Evolutionary conservation across 2,888 invertebrate genomes (phyloP).

Genomic region (Ornithoptera alexandrae): DNA sequence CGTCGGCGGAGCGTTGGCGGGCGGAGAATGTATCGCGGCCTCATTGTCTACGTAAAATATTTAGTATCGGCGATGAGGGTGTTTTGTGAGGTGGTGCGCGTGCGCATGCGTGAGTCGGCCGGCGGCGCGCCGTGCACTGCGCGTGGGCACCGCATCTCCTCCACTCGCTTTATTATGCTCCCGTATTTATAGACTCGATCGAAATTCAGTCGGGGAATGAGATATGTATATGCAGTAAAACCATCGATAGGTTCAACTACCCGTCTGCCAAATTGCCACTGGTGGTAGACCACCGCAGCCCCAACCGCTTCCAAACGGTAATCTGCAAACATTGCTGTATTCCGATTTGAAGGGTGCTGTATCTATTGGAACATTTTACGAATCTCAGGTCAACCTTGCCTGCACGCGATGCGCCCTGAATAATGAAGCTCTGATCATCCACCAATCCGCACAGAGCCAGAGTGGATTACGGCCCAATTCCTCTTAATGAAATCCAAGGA

Average conservation of each 20-base stretch:
- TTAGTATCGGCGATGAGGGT: constrained; percentile 17
- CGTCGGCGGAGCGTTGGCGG: constrained; percentile 6
- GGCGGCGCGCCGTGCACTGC: constrained; percentile 61
- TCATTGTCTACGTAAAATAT: constrained; percentile 1
- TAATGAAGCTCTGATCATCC: too few relatives aligned
- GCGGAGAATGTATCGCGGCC: constrained; percentile 5
- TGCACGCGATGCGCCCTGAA: too few relatives aligned
- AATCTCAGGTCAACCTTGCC: too few relatives aligned
- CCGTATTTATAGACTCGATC: constrained; percentile 63
- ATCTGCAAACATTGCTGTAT: too few relatives aligned
- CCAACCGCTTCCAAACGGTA: too few relatives aligned
- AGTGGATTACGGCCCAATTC: too few relatives aligned
- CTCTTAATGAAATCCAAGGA: too few relatives aligned
- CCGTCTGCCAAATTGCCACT: constrained; percentile 22
- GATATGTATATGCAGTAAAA: constrained; percentile 33
- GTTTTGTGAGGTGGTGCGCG: constrained; percentile 28
- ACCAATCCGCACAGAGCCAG: too few relatives aligned
- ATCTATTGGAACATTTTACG: too few relatives aligned
- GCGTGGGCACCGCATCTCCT: constrained; percentile 40
- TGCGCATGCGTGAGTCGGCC: constrained; percentile 38
- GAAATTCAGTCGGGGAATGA: constrained; percentile 38
- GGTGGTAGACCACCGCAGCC: too few relatives aligned
- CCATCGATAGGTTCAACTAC: constrained; percentile 32
- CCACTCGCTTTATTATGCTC: constrained; percentile 49
- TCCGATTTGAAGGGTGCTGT: too few relatives aligned